phyloP scores from a whole-genome alignment of 2,113 vertebrate genomes.

The Scalopus aquaticus region DNA sequence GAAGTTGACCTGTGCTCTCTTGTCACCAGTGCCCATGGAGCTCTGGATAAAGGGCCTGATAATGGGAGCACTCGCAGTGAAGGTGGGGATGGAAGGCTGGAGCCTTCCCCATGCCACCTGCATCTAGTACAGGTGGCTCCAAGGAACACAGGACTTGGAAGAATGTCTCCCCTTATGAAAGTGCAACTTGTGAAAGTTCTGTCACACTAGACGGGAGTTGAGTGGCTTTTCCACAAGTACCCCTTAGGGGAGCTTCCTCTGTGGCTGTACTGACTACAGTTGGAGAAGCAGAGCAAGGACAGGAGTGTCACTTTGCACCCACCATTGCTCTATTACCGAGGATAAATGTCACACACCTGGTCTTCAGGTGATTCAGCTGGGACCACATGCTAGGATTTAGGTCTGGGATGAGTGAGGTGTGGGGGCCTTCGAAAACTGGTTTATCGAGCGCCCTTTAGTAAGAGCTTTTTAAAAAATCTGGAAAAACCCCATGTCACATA shows the following conservation, averaged over 20 bases:
- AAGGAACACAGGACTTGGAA: neutral
- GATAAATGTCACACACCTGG: accelerated
- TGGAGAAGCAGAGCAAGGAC: neutral
- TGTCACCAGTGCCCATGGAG: neutral
- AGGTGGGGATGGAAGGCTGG: neutral
- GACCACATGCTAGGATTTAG: neutral
- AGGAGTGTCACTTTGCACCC: neutral
- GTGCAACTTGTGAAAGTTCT: neutral
- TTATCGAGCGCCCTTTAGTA: neutral
- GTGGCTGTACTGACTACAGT: accelerated
- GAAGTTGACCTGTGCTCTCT: neutral
- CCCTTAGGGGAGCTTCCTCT: neutral
- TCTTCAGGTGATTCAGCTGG: neutral
- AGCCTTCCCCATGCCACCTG: neutral
- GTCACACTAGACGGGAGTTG: neutral
- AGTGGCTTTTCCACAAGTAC: too few species aligned
- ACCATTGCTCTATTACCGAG: neutral
- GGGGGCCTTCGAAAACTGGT: neutral
- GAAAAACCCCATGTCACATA: neutral
- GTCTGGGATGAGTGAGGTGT: too few species aligned
- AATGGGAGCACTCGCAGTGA: too few species aligned
- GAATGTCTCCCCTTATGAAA: neutral
- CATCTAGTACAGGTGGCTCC: neutral
- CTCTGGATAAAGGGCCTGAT: too few species aligned
- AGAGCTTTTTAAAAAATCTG: too few species aligned